Base-by-base conservation (phyloP, 2,888 invertebrate genomes). In the Euplagia quadripunctaria region DNA sequence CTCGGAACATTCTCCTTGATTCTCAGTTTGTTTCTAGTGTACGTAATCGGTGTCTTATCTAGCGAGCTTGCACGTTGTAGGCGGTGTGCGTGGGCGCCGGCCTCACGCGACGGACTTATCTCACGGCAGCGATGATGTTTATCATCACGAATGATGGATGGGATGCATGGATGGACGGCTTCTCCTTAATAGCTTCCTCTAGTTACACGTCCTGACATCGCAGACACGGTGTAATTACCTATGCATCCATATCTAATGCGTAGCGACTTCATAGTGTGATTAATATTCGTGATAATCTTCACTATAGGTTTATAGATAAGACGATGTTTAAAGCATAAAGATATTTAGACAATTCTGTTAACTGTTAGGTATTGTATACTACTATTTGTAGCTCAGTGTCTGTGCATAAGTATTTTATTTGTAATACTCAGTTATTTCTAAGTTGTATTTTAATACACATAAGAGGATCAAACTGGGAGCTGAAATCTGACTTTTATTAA, bases 141-240 rank as follows among this genome's bases (percentile, higher is more conserved):
- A 92, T 93, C 93, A 85, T 81, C 76, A 61, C 14, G 78, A 85
- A 91, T 93, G 93, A 93, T 91, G 88, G 89, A 93, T 93, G 75
- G 82, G 89, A 93, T 93, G 75, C 80, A 66, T 93, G 75, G 82
- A 73, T 74, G 70, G 73, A 66, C 69, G 68, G 72, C 64, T 64
- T 46, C 77, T 73, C 74, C 80, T 80, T 84, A 85, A 85, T 84
- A 84, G 82, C 85, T 83, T 88, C 89, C 87, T 87, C 79, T 82
- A 82, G 80, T 79, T 72, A 74, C 73, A 73, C 77, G 75, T 74
- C 64, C 70, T 70, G 73, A 68, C 79, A 77, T 74, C 73, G 72
- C 74, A 76, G 77, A 85, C 79, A 79, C 79, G 71, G 73, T 79
- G 80, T 83, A 80, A 85, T 82, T 85, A 85, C 79, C 73, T 74